Percentiles rank a stretch among this genome's conserved stretches.
Conservation (phyloP, 2,888 invertebrate species). For the Patella pellucida region DNA sequence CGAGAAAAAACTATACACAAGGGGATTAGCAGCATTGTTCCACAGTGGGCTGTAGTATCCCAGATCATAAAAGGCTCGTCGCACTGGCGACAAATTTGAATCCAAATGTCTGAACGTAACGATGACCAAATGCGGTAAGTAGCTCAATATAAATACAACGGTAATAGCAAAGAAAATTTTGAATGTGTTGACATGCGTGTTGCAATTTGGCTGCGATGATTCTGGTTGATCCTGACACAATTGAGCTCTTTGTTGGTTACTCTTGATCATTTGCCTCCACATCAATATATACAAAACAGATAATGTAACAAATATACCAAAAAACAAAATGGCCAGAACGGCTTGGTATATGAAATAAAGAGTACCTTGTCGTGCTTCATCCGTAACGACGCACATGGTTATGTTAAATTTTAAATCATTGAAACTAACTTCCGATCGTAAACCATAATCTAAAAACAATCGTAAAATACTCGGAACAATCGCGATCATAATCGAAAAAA, state of each 20-base stretch:
- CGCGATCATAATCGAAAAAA: slow-evolving; percentile 5
- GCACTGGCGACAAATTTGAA: slow-evolving; percentile 7
- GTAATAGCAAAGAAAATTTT: slow-evolving; percentile 24
- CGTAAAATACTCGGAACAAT: slow-evolving; percentile 8
- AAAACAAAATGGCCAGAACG: slow-evolving; percentile 9
- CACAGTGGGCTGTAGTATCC: slow-evolving; percentile 11
- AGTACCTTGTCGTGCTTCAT: neutral
- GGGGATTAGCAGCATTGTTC: slow-evolving; percentile 20
- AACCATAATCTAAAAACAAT: slow-evolving; percentile 12
- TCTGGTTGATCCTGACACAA: slow-evolving; percentile 1
- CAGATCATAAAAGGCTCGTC: slow-evolving; percentile 17
- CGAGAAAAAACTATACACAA: slow-evolving; percentile 22
- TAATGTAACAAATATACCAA: slow-evolving; percentile 11
- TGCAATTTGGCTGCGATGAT: slow-evolving; percentile 2
- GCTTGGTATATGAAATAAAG: slow-evolving; percentile 13
- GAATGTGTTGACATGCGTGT: slow-evolving; percentile 14
- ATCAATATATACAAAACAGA: slow-evolving; percentile 16
- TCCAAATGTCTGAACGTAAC: slow-evolving; percentile 12
- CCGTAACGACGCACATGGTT: slow-evolving; percentile 19
- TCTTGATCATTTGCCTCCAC: slow-evolving; percentile 9
- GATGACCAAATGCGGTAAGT: slow-evolving; percentile 21
- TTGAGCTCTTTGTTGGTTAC: neutral
- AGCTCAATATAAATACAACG: slow-evolving; percentile 22
- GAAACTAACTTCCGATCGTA: neutral
- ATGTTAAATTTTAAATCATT: slow-evolving; percentile 18